Percentiles rank a stretch among this genome's conserved stretches.
These are phyloP conservation scores for Chrysopilus asiliformis DNA, from an alignment of 2,888 invertebrate genomes.

Conservation along the genomic window DNA sequence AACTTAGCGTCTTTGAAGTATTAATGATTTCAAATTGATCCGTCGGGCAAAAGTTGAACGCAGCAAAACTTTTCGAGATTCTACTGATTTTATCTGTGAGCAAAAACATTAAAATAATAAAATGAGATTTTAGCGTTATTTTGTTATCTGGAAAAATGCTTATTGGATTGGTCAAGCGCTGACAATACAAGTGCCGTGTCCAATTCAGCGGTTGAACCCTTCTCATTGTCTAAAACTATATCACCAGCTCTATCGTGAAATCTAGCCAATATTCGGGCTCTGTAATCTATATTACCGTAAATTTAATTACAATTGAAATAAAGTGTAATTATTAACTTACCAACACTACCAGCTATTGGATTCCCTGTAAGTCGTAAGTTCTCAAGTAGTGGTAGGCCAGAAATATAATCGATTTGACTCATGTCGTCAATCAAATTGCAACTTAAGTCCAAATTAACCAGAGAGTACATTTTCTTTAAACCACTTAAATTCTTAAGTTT, in stretches of 20 bases:
- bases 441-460: conserved; percentile 74
- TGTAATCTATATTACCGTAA: conserved; percentile 54
- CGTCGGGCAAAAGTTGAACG: too few species aligned
- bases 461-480: conserved; percentile 70
- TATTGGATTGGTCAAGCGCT: conserved; percentile 59
- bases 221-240: conserved; percentile 77
- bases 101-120: too few species aligned
- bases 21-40: too few species aligned
- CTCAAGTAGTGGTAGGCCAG: conserved; percentile 74
- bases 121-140: too few species aligned
- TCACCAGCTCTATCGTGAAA: conserved; percentile 74
- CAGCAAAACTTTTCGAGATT: too few species aligned
- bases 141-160: too few species aligned
- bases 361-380: conserved; percentile 79
- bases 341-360: conserved; percentile 55
- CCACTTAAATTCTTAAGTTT: conserved; percentile 56
- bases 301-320: neutral
- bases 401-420: conserved; percentile 66
- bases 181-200: conserved; percentile 85
- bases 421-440: conserved; percentile 72
- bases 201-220: conserved; percentile 72
- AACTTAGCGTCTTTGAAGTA: too few species aligned
- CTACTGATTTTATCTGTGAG: too few species aligned
- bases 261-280: conserved; percentile 76
- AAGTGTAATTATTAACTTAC: conserved; percentile 18